Evolutionary conservation across 2,888 invertebrate genomes (phyloP), one percentile per base, ranked within the genome.

Genomic region (Seladonia tumulorum): DNA sequence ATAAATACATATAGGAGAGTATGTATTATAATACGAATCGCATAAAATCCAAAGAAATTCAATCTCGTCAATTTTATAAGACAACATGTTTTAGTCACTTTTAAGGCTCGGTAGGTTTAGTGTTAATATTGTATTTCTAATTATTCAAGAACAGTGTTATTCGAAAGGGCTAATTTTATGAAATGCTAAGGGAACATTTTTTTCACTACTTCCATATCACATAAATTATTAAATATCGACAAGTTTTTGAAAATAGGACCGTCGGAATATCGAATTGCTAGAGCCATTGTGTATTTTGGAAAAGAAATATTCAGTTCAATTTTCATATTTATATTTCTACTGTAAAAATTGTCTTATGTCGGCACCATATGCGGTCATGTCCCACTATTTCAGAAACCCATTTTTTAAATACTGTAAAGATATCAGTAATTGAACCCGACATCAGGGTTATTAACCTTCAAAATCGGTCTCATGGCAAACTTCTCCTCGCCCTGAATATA

Each of bases 361-460:
- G n/a, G n/a, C 53, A 53, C n/a, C n/a, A 12, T 57, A 57, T n/a
- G n/a, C 8, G 1, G 0, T 10, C 53, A 4, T n/a, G 12, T 12
- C 10, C 1, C 57, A 57, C 57, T n/a, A 18, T 63, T 29, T 63
- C 1, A 7, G 8, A n/a, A n/a, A 57, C n/a, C 1, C 1, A n/a
- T 57, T n/a, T 57, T n/a, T n/a, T 0, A 10, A 57, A 22, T 0
- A 35, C 35, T 5, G 35, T 10, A n/a, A 2, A 35, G 7, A 35
- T 5, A 66, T 76, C 76, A 76, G 29, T 81, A 75, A 45, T 70
- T 63, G 8, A 45, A n/a, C 16, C 49, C n/a, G 47, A 47, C 29
- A 35, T 76, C 57, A 18, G 45, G 47, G 29, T 45, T 42, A 5
- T 7, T 18, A 29, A 16, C 7, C 39, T 81, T 81, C 47, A 72